Conservation (phyloP, 2,888 invertebrate species). For the Thymelicus sylvestris region DNA sequence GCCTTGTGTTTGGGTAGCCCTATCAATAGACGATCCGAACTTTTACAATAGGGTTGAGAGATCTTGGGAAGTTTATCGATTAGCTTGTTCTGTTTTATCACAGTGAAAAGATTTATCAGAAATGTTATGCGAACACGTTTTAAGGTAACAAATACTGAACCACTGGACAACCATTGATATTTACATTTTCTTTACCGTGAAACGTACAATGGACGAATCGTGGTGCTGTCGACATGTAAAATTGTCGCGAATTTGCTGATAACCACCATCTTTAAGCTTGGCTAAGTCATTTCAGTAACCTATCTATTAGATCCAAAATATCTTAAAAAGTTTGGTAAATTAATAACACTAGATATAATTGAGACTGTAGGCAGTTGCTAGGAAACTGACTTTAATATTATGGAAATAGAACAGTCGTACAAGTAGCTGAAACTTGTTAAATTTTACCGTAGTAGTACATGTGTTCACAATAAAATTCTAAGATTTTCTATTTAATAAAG, state of each 20-base stretch:
- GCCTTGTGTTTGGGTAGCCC: slow-evolving; percentile 7
- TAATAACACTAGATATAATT: too few relatives aligned
- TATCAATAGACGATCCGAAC: slow-evolving; percentile 10
- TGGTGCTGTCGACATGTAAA: too few relatives aligned
- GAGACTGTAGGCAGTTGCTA: too few relatives aligned
- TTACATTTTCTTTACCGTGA: too few relatives aligned
- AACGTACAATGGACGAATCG: too few relatives aligned
- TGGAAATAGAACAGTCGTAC: background rate
- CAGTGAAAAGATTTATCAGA: background rate
- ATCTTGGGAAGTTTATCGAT: slow-evolving; percentile 1
- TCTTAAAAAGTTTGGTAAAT: too few relatives aligned
- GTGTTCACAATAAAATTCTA: background rate
- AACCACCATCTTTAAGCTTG: too few relatives aligned
- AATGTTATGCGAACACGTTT: background rate
- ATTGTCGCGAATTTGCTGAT: too few relatives aligned
- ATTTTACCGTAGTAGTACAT: background rate
- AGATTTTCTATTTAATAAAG: slow-evolving; percentile 29
- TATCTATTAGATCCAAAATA: too few relatives aligned
- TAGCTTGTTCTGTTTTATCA: background rate
- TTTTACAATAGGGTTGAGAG: slow-evolving; percentile 12
- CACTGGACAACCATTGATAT: too few relatives aligned
- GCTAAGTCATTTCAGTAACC: too few relatives aligned
- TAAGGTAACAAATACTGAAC: background rate
- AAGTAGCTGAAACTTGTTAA: background rate
- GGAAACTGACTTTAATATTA: too few relatives aligned